Evolutionary conservation across 2,888 invertebrate genomes (phyloP).

Genomic region (Mactromeris polynyma): DNA sequence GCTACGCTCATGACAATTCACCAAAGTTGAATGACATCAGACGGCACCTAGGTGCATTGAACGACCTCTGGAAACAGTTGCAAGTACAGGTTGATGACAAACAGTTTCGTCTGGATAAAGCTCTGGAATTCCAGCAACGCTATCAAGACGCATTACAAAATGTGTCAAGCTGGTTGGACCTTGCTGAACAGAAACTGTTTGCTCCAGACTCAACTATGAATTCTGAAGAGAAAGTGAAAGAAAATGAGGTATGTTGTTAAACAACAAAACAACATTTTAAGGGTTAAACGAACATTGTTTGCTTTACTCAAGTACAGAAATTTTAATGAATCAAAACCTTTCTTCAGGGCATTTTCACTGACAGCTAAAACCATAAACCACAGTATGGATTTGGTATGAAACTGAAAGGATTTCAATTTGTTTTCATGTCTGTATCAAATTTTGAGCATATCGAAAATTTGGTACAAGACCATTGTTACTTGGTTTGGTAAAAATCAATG

Average conservation of each 20-base stretch:
- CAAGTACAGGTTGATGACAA: slow-evolving; percentile 79
- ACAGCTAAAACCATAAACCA: too few species aligned
- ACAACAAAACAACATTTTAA: too few species aligned
- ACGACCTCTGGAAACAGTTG: slow-evolving; percentile 79
- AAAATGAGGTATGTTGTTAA: slow-evolving; percentile 80
- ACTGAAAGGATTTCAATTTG: too few species aligned
- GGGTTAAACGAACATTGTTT: too few species aligned
- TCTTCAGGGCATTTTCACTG: too few species aligned
- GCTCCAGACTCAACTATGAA: slow-evolving; percentile 73
- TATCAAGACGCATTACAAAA: slow-evolving; percentile 82
- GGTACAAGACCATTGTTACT: too few species aligned
- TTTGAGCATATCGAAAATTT: too few species aligned
- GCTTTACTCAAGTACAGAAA: too few species aligned
- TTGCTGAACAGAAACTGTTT: slow-evolving; percentile 81
- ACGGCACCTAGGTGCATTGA: slow-evolving; percentile 74
- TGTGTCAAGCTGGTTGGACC: slow-evolving; percentile 84
- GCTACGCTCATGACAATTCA: slow-evolving; percentile 50
- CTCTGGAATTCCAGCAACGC: slow-evolving; percentile 82
- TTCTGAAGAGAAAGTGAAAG: slow-evolving; percentile 79
- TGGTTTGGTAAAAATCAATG: too few species aligned
- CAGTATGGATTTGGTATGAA: too few species aligned
- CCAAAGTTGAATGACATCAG: slow-evolving; percentile 76
- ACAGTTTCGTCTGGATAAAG: slow-evolving; percentile 77
- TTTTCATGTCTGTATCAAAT: too few species aligned
- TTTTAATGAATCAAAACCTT: too few species aligned